Evolutionary conservation across 2,888 invertebrate species (phyloP).

Genomic region (Volucella inflata): DNA sequence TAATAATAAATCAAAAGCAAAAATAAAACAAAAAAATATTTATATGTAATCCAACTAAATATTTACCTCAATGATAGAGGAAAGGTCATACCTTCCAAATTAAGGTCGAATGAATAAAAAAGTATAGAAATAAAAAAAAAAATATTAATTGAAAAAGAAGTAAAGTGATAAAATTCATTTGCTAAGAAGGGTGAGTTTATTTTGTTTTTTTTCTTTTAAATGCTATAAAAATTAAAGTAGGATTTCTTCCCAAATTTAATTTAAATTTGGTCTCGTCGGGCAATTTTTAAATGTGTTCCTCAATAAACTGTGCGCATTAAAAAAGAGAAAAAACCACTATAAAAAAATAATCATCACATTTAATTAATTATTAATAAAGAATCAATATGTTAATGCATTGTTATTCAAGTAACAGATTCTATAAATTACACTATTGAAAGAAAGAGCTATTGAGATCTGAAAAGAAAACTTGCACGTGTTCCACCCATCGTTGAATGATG

Average conservation of each 20-base stretch:
- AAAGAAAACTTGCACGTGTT: too few relatives aligned
- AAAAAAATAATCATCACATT: too few relatives aligned
- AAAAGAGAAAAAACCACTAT: too few relatives aligned
- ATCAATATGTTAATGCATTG: too few relatives aligned
- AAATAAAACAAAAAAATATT: constrained; percentile 28
- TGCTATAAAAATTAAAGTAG: background rate
- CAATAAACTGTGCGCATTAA: too few relatives aligned
- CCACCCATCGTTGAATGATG: too few relatives aligned
- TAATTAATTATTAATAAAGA: too few relatives aligned
- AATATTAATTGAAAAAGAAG: background rate
- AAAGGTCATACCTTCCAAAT: constrained; percentile 41
- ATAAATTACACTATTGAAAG: too few relatives aligned
- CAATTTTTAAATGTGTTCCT: too few relatives aligned
- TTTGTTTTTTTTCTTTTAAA: constrained; percentile 15
- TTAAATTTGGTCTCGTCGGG: background rate
- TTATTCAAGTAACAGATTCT: too few relatives aligned
- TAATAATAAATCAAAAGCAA: constrained; percentile 46
- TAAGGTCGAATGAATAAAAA: constrained; percentile 39
- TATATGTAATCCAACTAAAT: constrained; percentile 34
- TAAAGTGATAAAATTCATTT: constrained; percentile 11
- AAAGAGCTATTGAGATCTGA: too few relatives aligned
- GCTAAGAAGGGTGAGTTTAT: background rate
- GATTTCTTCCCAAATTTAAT: background rate
- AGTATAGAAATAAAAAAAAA: constrained; percentile 16
- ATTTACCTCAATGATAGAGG: constrained; percentile 59